Percentiles rank a stretch among this genome's conserved stretches.
These are phyloP conservation scores for Ctenopoma multispine DNA, from an alignment of 2,797 vertebrate species.

Conservation along the genomic window DNA sequence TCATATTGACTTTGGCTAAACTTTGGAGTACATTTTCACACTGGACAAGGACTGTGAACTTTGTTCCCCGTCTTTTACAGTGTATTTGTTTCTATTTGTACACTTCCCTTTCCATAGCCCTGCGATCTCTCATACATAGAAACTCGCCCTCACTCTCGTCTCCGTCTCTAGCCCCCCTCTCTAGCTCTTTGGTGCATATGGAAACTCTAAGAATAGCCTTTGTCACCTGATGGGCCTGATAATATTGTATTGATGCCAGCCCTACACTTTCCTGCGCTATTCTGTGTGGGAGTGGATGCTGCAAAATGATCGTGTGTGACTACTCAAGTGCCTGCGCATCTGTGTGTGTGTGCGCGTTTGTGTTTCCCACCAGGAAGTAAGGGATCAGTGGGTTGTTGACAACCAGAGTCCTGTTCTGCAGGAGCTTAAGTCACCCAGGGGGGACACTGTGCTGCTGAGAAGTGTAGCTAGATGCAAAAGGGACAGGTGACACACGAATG, in stretches of 20 bases:
- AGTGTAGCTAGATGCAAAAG: constrained; percentile 37
- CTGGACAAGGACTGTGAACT: neutral
- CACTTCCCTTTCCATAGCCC: neutral
- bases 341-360: constrained; percentile 26
- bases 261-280: constrained; percentile 40
- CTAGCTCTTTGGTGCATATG: constrained; percentile 66
- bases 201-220: constrained; percentile 83
- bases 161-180: constrained; percentile 14
- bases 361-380: constrained; percentile 47
- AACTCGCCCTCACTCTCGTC: constrained; percentile 12
- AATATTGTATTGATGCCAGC: constrained; percentile 76
- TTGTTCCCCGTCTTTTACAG: neutral
- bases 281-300: constrained; percentile 41
- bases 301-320: constrained; percentile 50
- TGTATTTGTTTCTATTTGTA: neutral
- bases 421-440: constrained; percentile 58
- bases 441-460: constrained; percentile 58
- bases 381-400: constrained; percentile 63
- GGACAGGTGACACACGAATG: constrained; percentile 29
- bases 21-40: neutral
- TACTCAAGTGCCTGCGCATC: constrained; percentile 38
- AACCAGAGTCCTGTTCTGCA: constrained; percentile 62
- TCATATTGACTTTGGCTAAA: neutral
- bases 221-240: constrained; percentile 81
- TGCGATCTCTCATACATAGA: neutral